Evolutionary conservation across 2,797 vertebrate genomes (phyloP).

Genomic region (Myotis vivesi): DNA sequence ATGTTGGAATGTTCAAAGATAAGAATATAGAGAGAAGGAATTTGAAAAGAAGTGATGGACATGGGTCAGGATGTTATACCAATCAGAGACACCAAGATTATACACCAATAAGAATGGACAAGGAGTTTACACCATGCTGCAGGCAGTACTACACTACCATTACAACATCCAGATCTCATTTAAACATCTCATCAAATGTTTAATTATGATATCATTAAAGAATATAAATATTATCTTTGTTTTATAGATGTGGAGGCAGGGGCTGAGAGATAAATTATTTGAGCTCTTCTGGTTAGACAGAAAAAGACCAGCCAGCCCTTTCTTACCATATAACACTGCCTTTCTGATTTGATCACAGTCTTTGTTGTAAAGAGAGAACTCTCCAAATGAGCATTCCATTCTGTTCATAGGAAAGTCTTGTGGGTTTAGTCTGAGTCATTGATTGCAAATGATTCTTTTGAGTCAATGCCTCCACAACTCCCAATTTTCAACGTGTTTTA

Average conservation of each 20-base stretch:
- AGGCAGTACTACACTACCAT: background rate
- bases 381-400: background rate
- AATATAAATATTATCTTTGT: background rate
- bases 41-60: background rate
- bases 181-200: background rate
- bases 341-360: background rate
- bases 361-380: background rate
- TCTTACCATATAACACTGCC: background rate
- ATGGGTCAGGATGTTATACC: background rate
- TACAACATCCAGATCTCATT: background rate
- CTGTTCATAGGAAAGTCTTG: background rate
- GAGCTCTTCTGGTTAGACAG: background rate
- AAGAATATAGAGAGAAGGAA: background rate
- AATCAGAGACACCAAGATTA: background rate
- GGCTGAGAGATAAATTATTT: background rate
- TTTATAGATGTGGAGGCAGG: background rate
- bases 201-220: background rate
- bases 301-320: background rate
- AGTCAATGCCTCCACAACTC: background rate
- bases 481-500: constrained; percentile 60
- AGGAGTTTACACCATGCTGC: background rate
- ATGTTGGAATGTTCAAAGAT: background rate
- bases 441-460: constrained; percentile 46
- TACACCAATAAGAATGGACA: background rate
- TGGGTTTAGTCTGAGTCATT: background rate